Percentiles rank a stretch among this genome's conserved stretches.
Conservation (phyloP, 2,797 vertebrate genomes). For the Tinamus major region DNA sequence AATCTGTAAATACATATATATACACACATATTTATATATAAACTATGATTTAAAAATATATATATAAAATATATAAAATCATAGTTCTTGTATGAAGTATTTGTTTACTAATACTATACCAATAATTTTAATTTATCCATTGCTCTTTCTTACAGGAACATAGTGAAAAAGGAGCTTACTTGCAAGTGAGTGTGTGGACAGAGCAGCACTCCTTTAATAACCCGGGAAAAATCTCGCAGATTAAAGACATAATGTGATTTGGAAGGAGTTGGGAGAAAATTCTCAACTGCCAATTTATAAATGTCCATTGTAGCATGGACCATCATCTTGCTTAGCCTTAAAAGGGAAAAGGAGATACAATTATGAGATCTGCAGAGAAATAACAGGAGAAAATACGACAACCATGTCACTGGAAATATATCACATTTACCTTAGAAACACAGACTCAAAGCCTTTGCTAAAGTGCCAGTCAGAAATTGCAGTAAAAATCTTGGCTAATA, state of each 20-base stretch:
- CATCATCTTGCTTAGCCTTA: conserved; percentile 88
- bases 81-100: neutral
- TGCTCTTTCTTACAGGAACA: neutral
- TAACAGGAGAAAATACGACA: neutral
- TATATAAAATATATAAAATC: neutral
- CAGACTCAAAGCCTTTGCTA: conserved; percentile 86
- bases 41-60: no score
- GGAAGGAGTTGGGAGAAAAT: conserved; percentile 92
- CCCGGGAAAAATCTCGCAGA: conserved; percentile 92
- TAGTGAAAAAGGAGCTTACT: conserved; percentile 74
- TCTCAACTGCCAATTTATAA: conserved; percentile 88
- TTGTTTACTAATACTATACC: neutral
- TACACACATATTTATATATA: no score
- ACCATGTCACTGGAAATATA: neutral
- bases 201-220: conserved; percentile 91
- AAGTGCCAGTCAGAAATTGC: conserved; percentile 94
- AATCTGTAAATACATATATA: neutral
- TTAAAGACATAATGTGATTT: conserved; percentile 98
- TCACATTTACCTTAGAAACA: conserved; percentile 85
- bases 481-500: conserved; percentile 90
- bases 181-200: conserved; percentile 90
- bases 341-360: conserved; percentile 18
- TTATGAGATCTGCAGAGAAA: neutral
- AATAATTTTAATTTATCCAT: neutral
- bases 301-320: conserved; percentile 90